Evolutionary conservation across 2,888 invertebrate species (phyloP).

Genomic region (Drosophila emarginata): DNA sequence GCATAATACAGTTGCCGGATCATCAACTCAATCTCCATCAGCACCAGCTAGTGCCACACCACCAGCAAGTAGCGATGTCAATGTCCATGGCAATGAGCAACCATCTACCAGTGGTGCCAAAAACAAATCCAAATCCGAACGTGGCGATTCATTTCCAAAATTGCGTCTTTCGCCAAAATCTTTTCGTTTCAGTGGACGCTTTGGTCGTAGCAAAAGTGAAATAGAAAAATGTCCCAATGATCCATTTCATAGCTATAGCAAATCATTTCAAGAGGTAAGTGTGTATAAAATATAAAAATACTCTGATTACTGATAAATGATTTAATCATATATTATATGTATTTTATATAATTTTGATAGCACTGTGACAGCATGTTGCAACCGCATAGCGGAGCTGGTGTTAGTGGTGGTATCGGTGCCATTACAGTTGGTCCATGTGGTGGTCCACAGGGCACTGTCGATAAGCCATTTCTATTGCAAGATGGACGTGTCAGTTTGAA

Average conservation of each 20-base stretch:
- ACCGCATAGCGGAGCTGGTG: conserved; percentile 61
- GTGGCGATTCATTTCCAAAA: conserved; percentile 81
- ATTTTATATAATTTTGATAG: conserved; percentile 31
- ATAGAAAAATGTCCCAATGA: conserved; percentile 80
- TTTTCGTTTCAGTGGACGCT: conserved; percentile 81
- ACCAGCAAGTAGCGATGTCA: conserved; percentile 39
- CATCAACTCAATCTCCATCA: conserved; percentile 63
- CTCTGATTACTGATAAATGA: no score
- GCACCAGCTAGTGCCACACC: conserved; percentile 58
- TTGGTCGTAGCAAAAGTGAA: conserved; percentile 82
- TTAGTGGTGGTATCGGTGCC: conserved; percentile 63
- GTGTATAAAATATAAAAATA: no score
- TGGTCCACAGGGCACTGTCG: conserved; percentile 88
- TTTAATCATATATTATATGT: no score
- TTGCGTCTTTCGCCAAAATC: conserved; percentile 81
- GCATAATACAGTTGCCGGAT: conserved; percentile 21
- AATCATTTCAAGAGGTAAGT: conserved; percentile 82
- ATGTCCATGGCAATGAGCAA: conserved; percentile 22
- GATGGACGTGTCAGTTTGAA: conserved; percentile 91
- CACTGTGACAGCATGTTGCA: conserved; percentile 63
- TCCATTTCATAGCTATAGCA: conserved; percentile 80
- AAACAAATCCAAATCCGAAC: conserved; percentile 73
- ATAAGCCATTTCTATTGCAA: conserved; percentile 93
- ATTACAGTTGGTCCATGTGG: conserved; percentile 78
- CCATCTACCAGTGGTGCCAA: conserved; percentile 11